These are phyloP conservation scores for Dascyllus trimaculatus DNA, from an alignment of 2,113 vertebrate genomes.

Conservation along the genomic window DNA sequence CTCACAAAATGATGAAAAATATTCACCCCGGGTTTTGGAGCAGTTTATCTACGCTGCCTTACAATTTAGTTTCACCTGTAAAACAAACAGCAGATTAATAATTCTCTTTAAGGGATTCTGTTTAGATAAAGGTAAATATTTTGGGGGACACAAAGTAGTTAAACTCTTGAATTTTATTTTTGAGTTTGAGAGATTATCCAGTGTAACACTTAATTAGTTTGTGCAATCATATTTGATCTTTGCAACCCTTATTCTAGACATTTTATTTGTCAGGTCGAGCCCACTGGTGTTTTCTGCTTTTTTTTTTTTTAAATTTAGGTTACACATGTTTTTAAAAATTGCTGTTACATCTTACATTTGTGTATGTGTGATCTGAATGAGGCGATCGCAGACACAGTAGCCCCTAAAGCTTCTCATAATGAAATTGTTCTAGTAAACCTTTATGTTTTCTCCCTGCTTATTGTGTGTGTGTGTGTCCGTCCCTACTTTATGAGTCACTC, in stretches of 20 bases:
- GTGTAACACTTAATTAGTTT: not conserved
- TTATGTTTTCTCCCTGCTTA: conserved; percentile 35
- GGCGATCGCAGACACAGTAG: conserved; percentile 43
- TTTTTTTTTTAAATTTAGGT: not conserved
- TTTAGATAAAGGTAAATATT: conserved; percentile 2
- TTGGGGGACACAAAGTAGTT: not conserved
- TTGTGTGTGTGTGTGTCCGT: conserved; percentile 46
- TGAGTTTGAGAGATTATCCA: not conserved
- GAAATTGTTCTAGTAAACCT: conserved; percentile 82
- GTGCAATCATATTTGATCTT: not conserved
- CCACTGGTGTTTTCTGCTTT: conserved; percentile 1
- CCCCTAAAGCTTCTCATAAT: conserved; percentile 72
- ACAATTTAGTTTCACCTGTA: conserved; percentile 41
- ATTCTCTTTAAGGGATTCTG: conserved; percentile 7
- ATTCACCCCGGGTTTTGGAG: conserved; percentile 39
- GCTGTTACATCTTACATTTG: not conserved
- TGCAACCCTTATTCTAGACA: no score
- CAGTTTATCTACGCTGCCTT: not conserved
- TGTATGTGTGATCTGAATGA: conserved; percentile 33
- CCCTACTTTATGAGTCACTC: conserved; percentile 76
- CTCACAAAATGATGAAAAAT: conserved; percentile 47
- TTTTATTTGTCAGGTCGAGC: not conserved
- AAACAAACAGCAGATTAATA: conserved; percentile 1
- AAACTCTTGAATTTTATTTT: not conserved
- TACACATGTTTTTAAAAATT: not conserved